Conservation (phyloP, 2,888 invertebrate genomes). For the Slavum lentiscoides region DNA sequence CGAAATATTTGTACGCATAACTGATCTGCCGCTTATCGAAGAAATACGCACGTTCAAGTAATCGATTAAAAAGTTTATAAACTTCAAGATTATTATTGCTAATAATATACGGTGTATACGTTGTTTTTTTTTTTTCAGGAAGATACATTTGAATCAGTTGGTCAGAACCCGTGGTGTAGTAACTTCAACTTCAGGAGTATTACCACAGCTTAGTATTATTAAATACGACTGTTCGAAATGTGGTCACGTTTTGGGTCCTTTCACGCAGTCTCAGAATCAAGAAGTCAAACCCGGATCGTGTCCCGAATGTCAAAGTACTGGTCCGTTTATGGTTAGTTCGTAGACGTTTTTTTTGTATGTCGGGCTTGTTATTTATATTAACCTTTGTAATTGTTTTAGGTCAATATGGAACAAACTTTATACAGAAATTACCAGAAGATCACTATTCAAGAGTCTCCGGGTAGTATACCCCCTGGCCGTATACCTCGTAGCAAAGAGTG, state of each 20-base stretch:
- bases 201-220: conserved; percentile 93
- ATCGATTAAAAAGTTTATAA: not conserved
- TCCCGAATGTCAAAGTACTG: conserved; percentile 95
- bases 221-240: conserved; percentile 98
- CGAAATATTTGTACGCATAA: conserved; percentile 93
- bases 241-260: conserved; percentile 92
- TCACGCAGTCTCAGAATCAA: conserved; percentile 87
- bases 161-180: conserved; percentile 94
- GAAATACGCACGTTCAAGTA: conserved; percentile 88
- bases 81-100: not conserved
- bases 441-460: conserved; percentile 96
- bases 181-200: conserved; percentile 89
- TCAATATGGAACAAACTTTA: conserved; percentile 98
- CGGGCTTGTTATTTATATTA: not conserved
- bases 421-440: conserved; percentile 98
- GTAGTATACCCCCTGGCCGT: conserved; percentile 94
- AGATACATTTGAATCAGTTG: conserved; percentile 88
- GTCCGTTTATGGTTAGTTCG: conserved; percentile 81
- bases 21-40: conserved; percentile 93
- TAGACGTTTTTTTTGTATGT: conserved; percentile 56
- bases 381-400: conserved; percentile 63
- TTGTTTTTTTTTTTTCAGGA: conserved; percentile 62
- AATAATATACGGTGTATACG: conserved; percentile 7
- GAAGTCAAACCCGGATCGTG: conserved; percentile 96
- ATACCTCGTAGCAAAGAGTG: conserved; percentile 97